Evolutionary conservation across 1,140 invertebrate genomes (phyloP).

Genomic region (Eurosta solidaginis): DNA sequence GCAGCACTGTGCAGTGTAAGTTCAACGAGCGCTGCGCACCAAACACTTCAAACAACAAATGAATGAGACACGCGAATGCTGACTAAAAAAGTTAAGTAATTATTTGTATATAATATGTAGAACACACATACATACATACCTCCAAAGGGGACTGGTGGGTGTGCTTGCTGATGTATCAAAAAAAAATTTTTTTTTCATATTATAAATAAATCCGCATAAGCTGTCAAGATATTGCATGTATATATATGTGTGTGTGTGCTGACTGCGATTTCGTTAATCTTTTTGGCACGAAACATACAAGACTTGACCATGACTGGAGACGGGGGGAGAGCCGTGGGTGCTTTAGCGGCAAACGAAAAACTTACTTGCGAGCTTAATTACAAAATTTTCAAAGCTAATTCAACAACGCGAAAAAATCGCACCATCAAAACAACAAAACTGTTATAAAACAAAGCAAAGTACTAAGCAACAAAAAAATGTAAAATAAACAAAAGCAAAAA

Average conservation of each 20-base stretch:
- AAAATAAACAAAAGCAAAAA: not conserved
- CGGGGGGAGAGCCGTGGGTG: not conserved
- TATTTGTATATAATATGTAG: too few relatives aligned
- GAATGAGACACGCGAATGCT: not conserved
- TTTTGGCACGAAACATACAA: slow-evolving; percentile 3
- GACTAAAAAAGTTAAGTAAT: not conserved
- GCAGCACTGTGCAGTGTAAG: too few relatives aligned
- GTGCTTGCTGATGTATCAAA: not conserved
- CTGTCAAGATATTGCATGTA: too few relatives aligned
- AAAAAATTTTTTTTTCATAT: too few relatives aligned
- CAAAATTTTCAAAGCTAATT: slow-evolving; percentile 20
- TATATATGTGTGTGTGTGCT: not conserved
- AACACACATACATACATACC: too few relatives aligned
- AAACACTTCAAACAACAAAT: not conserved
- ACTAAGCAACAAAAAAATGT: not conserved
- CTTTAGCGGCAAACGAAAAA: not conserved
- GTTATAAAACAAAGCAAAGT: not conserved
- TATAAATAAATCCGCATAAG: too few relatives aligned
- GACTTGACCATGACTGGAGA: not conserved
- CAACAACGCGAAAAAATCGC: not conserved
- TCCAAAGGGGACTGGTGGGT: not conserved
- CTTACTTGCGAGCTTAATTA: not conserved
- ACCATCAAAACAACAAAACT: not conserved
- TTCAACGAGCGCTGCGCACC: not conserved
- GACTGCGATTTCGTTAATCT: not conserved